A percentile compares a stretch with the other conserved stretches of the same genome.
phyloP scores from a whole-genome alignment of 1,140 invertebrate genomes.

The Drosophila grimshawi region DNA sequence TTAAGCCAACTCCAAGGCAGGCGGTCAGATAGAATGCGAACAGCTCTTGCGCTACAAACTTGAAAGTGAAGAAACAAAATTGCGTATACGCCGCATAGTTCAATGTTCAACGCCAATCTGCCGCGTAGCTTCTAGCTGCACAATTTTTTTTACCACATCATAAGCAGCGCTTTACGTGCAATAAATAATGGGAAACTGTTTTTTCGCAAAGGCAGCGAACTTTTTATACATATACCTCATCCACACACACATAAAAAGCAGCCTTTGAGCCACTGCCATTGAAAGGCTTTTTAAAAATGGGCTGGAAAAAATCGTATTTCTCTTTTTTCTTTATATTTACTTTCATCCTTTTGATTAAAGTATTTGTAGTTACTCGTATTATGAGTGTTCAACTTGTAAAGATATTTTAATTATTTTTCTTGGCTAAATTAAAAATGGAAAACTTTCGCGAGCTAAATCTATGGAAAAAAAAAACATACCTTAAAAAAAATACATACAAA shows the following conservation, averaged over 20 bases:
- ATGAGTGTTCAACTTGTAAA: conserved; percentile 34
- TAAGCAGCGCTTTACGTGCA: conserved; percentile 36
- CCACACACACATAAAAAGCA: neutral
- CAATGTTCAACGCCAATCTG: conserved; percentile 73
- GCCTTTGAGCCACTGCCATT: conserved; percentile 27
- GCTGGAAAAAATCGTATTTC: conserved; percentile 25
- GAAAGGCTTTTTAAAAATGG: conserved; percentile 18
- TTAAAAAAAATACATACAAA: neutral
- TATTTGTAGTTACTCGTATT: conserved; percentile 54
- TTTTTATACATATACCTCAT: neutral
- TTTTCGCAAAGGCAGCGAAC: conserved; percentile 13
- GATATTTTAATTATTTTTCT: conserved; percentile 68
- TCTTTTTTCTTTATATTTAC: conserved; percentile 37
- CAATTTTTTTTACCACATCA: conserved; percentile 68
- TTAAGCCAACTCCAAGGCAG: conserved; percentile 64
- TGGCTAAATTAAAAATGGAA: conserved; percentile 32
- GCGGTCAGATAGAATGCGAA: conserved; percentile 71
- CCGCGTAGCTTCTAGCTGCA: conserved; percentile 11
- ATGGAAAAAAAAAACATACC: neutral
- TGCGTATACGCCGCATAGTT: conserved; percentile 52
- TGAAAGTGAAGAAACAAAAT: conserved; percentile 5
- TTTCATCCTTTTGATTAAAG: conserved; percentile 62
- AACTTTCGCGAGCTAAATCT: neutral
- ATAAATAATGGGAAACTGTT: conserved; percentile 48
- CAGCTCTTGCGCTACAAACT: conserved; percentile 58